Percentiles rank a stretch among this genome's conserved stretches.
phyloP scores from a whole-genome alignment of 2,113 vertebrate genomes.

The Bos taurus region ARS-UCD2.0 NC_037336.1:37072001-37072500 shows the following conservation, averaged over 20 bases:
- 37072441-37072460: not conserved
- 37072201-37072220: not conserved
- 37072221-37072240: not conserved
- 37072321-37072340: not conserved
- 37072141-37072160: not conserved
- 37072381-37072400: not conserved
- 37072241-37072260: not conserved
- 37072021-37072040: conserved; percentile 54
- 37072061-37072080: conserved; percentile 40
- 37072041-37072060: conserved; percentile 33
- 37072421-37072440: not conserved
- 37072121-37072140: not conserved
- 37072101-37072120: conserved; percentile 13
- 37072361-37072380: not conserved
- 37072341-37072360: not conserved
- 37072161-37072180: conserved; percentile 18
- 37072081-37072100: conserved; percentile 28
- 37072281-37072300: not conserved
- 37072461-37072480: not conserved
- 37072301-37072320: not conserved
- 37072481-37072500: not conserved
- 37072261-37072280: not conserved
- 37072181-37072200: not conserved
- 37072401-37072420: not conserved
- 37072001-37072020: conserved; percentile 54